Evolutionary conservation across 2,888 invertebrate genomes (phyloP).

Genomic region (Sminthurides aquaticus): DNA sequence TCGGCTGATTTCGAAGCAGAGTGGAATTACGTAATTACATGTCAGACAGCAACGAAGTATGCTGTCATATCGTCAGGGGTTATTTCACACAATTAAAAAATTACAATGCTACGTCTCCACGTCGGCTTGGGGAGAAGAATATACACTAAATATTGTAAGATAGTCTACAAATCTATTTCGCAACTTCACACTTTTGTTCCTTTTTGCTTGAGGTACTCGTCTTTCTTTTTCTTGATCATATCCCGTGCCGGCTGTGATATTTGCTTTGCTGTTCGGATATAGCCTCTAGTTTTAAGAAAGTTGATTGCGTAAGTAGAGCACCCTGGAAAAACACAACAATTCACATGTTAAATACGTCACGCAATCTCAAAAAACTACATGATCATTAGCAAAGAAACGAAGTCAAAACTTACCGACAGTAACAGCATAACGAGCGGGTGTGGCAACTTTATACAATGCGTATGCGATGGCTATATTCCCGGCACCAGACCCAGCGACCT

Average conservation of each 20-base stretch:
- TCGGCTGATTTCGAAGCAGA: too few species aligned
- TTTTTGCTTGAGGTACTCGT: conserved; percentile 44
- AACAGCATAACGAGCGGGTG: conserved; percentile 84
- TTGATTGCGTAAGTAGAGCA: conserved; percentile 80
- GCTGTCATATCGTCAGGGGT: too few species aligned
- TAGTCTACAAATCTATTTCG: too few species aligned
- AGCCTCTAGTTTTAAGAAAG: conserved; percentile 68
- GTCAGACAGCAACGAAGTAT: too few species aligned
- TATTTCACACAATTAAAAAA: too few species aligned
- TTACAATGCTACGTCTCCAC: too few species aligned
- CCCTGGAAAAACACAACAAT: conserved; percentile 51
- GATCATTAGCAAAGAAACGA: background rate
- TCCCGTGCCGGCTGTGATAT: conserved; percentile 52
- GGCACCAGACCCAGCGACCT: conserved; percentile 68
- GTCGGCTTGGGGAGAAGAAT: too few species aligned
- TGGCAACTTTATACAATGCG: conserved; percentile 85
- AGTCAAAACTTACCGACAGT: conserved; percentile 63
- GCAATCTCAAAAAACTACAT: background rate
- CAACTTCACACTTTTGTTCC: too few species aligned
- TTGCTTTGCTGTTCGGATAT: conserved; percentile 65
- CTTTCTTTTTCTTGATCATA: conserved; percentile 57
- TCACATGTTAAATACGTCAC: background rate
- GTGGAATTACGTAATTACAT: too few species aligned
- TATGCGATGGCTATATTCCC: conserved; percentile 85
- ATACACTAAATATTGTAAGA: too few species aligned